phyloP scores from a whole-genome alignment of 2,113 vertebrate genomes.

The Glaucomys volans region DNA sequence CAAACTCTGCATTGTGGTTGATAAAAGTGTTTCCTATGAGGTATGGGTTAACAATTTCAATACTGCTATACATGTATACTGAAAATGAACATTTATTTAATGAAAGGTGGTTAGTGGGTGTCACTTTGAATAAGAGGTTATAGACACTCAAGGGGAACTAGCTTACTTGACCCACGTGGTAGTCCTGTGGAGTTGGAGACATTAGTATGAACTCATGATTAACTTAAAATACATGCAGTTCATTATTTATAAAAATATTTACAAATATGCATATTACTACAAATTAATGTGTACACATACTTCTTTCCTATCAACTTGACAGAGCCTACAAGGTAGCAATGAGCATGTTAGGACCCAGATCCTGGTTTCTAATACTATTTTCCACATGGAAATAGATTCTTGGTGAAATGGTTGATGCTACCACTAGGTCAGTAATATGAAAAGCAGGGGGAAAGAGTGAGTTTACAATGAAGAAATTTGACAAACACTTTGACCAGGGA shows the following conservation, averaged over 20 bases:
- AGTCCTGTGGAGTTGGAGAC: background rate
- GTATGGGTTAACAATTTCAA: background rate
- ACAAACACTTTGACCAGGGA: background rate
- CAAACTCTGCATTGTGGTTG: background rate
- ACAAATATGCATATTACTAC: background rate
- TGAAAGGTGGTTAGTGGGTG: background rate
- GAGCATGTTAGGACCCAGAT: background rate
- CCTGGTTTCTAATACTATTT: background rate
- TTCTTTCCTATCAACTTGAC: background rate
- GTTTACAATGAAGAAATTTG: background rate
- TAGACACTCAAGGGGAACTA: background rate
- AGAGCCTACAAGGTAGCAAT: background rate
- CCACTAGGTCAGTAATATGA: background rate
- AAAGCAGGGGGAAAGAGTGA: background rate
- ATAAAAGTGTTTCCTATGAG: background rate
- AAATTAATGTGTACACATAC: background rate
- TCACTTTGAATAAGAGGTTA: background rate
- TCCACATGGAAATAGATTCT: background rate
- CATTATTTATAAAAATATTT: background rate
- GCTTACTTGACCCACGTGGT: background rate
- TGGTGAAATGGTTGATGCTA: background rate
- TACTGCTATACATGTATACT: background rate
- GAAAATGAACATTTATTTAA: conserved; percentile 3
- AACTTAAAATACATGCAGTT: background rate
- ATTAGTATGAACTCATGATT: background rate